A percentile compares a stretch with the other conserved stretches of the same genome.
Evolutionary conservation across 2,888 invertebrate genomes (phyloP).

Genomic region (Agrochola macilenta): DNA sequence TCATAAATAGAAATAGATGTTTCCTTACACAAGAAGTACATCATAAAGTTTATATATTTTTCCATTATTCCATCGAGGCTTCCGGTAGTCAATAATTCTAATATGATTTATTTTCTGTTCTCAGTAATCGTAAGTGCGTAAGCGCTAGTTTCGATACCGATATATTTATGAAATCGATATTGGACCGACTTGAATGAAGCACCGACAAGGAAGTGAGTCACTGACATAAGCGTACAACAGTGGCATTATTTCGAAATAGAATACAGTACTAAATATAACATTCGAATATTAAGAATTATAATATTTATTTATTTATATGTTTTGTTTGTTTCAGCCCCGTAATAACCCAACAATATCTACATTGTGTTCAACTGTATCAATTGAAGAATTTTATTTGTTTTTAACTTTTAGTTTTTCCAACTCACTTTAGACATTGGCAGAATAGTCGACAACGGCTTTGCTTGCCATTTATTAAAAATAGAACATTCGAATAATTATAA

Average conservation of each 20-base stretch:
- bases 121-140: conserved; percentile 59
- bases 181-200: conserved; percentile 62
- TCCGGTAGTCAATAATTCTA: conserved; percentile 56
- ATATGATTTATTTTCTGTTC: conserved; percentile 62
- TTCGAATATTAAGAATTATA: not conserved
- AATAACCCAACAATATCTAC: too few species aligned
- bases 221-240: conserved; percentile 64
- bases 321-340: too few species aligned
- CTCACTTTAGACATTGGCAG: too few species aligned
- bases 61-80: conserved; percentile 36
- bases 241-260: conserved; percentile 67
- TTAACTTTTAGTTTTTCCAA: too few species aligned
- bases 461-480: too few species aligned
- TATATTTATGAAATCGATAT: conserved; percentile 63
- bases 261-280: conserved; percentile 39
- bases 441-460: too few species aligned
- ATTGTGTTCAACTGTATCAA: too few species aligned
- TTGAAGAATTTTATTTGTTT: too few species aligned
- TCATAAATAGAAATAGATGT: conserved; percentile 33
- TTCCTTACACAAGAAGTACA: conserved; percentile 44
- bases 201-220: conserved; percentile 73
- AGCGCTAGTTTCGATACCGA: conserved; percentile 54
- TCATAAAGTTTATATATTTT: conserved; percentile 29
- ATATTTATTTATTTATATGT: too few species aligned
- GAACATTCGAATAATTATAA: conserved; percentile 4